Conservation (phyloP, 2,888 invertebrate genomes). For the Brassicogethes aeneus region DNA sequence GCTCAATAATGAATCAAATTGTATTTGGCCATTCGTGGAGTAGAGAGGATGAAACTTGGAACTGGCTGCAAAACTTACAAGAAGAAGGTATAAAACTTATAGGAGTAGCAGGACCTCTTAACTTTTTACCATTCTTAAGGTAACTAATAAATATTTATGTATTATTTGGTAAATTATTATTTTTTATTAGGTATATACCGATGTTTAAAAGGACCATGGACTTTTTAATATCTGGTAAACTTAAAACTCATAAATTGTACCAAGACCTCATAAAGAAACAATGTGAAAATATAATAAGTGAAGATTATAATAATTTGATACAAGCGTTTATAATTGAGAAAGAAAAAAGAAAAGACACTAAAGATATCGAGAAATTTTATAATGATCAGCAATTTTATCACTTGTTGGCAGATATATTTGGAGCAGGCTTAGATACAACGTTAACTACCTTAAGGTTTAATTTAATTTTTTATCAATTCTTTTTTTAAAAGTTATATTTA, state of each 20-base stretch:
- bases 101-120: conserved; percentile 73
- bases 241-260: conserved; percentile 64
- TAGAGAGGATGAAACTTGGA: conserved; percentile 64
- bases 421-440: conserved; percentile 80
- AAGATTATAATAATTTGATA: conserved; percentile 39
- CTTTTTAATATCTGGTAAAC: conserved; percentile 58
- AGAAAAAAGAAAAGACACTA: conserved; percentile 41
- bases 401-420: conserved; percentile 73
- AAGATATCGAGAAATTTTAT: conserved; percentile 44
- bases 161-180: too few relatives aligned
- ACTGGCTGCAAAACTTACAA: conserved; percentile 65
- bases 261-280: conserved; percentile 54
- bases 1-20: conserved; percentile 66
- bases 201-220: conserved; percentile 54
- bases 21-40: conserved; percentile 68
- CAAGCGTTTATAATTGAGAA: conserved; percentile 59
- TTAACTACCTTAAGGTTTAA: conserved; percentile 61
- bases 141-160: conserved; percentile 33
- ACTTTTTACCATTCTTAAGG: conserved; percentile 77
- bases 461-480: not conserved
- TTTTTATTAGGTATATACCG: conserved; percentile 46
- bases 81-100: conserved; percentile 78
- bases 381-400: conserved; percentile 62
- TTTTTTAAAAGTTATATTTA: conserved; percentile 6
- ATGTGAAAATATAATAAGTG: conserved; percentile 10